Conservation (phyloP, 2,888 invertebrate genomes). For the Brachylomia viminalis region DNA sequence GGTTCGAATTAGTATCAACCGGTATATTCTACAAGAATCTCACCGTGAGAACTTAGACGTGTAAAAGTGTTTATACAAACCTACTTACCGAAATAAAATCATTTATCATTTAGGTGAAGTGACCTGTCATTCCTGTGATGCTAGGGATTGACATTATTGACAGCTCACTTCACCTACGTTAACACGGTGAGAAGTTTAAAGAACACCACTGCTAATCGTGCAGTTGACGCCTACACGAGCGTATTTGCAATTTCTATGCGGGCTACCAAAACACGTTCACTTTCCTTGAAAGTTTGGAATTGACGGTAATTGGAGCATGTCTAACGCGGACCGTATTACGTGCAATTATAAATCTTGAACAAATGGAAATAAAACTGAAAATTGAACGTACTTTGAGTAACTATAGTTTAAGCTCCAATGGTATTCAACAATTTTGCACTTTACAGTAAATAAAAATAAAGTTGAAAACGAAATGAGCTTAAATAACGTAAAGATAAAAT, state of each 20-base stretch:
- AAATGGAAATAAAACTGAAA: constrained; percentile 19
- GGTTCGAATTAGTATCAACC: background rate
- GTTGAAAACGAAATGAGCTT: constrained; percentile 8
- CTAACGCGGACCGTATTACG: constrained; percentile 15
- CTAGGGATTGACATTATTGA: too few species aligned
- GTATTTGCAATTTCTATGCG: background rate
- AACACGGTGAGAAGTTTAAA: too few species aligned
- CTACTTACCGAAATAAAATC: too few species aligned
- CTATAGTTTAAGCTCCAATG: constrained; percentile 10
- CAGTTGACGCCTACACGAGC: background rate
- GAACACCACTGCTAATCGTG: too few species aligned
- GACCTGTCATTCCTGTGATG: too few species aligned
- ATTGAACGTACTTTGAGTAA: background rate
- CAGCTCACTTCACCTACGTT: too few species aligned
- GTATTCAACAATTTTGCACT: constrained; percentile 12
- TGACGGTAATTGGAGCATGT: constrained; percentile 55
- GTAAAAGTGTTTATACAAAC: too few species aligned
- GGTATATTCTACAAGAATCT: too few species aligned
- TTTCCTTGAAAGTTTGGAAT: constrained; percentile 58
- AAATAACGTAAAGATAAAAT: background rate
- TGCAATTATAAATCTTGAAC: constrained; percentile 21
- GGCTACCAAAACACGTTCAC: constrained; percentile 52
- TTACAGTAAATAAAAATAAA: constrained; percentile 15
- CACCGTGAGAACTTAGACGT: too few species aligned
- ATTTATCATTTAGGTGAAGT: too few species aligned